Conservation (phyloP, 2,113 vertebrate species). For the Quiscalus mexicanus region DNA sequence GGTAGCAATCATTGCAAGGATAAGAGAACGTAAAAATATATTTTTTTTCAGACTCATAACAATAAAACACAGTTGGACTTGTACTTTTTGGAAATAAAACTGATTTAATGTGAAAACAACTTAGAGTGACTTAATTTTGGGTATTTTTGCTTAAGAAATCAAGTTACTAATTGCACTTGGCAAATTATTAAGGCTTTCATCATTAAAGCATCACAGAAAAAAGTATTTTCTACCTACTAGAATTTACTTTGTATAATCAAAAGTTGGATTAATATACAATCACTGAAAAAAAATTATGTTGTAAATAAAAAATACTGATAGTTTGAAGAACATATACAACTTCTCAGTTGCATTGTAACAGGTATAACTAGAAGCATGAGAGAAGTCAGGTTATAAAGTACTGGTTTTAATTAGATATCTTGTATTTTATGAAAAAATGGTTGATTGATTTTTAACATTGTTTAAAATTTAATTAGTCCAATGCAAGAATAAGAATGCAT, state of each 20-base stretch:
- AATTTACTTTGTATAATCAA: slow-evolving; percentile 38
- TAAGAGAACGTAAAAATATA: slow-evolving; percentile 32
- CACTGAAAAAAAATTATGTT: slow-evolving; percentile 15
- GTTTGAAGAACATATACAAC: not conserved
- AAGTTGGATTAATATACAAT: slow-evolving; percentile 1
- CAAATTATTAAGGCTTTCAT: slow-evolving; percentile 31
- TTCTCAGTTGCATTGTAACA: not conserved
- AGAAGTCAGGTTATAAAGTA: not conserved
- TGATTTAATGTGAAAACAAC: slow-evolving; percentile 45
- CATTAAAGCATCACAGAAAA: slow-evolving; percentile 49
- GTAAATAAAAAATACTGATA: slow-evolving; percentile 16
- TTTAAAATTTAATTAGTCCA: not conserved
- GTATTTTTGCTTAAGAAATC: slow-evolving; percentile 65
- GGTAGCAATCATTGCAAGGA: slow-evolving; percentile 31
- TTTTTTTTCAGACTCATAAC: slow-evolving; percentile 58
- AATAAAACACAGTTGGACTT: slow-evolving; percentile 40
- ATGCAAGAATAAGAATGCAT: not conserved
- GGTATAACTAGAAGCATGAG: not conserved
- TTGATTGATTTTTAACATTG: not conserved
- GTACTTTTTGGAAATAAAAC: slow-evolving; percentile 57
- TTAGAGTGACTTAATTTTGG: slow-evolving; percentile 28
- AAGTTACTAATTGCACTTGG: slow-evolving; percentile 38
- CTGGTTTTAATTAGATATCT: slow-evolving; percentile 1
- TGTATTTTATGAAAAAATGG: not conserved
- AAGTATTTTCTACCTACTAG: slow-evolving; percentile 39